Evolutionary conservation across 2,888 invertebrate species (phyloP), one percentile per base, ranked within the genome.

Genomic region (Volucella inanis): DNA sequence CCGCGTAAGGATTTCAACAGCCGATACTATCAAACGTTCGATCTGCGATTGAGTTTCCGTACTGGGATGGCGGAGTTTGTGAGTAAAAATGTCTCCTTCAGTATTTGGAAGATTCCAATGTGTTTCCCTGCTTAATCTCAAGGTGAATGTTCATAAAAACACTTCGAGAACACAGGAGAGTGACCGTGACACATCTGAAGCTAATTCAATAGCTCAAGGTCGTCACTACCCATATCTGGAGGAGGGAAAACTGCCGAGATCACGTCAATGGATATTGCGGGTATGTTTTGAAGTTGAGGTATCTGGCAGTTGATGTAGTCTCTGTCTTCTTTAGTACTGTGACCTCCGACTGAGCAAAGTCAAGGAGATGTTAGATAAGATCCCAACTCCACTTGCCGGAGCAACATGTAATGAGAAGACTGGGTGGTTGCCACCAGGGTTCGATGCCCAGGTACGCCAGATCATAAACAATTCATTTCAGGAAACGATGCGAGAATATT

Each of bases 201-300:
- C 89, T 3, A 88, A 91, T 9, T 86, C 90, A 2, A 90, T 91
- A 43, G 89, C 89, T 1, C 91, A 91, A 49, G 91, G 90, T 61
- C 88, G 91, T 8, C 90, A 90, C 43, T 92, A 90, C 91, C 88
- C 92, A 88, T 89, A 94, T 87, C 95, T 96, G 88, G 93, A 94
- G 8, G 96, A 96, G 1, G 96, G 96, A 11, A 93, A 94, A 87
- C 92, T 97, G 64, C 98, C 98, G 0, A 94, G 96, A 6, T 96
- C 96, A 62, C 92, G 97, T 49, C 98, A 98, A 92, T 96, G 97
- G 93, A 97, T 97, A 92, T 97, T 98, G 91, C 97, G 98, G 93
- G 96, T 97, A 91, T 87, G 52, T 68, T 54, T 61, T 6, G 4
- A 38, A 41, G 31, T 9, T 8, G 10, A 50, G 18, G 2, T n/a